Conservation (phyloP, 2,113 vertebrate species). For the Axis porcinus region DNA sequence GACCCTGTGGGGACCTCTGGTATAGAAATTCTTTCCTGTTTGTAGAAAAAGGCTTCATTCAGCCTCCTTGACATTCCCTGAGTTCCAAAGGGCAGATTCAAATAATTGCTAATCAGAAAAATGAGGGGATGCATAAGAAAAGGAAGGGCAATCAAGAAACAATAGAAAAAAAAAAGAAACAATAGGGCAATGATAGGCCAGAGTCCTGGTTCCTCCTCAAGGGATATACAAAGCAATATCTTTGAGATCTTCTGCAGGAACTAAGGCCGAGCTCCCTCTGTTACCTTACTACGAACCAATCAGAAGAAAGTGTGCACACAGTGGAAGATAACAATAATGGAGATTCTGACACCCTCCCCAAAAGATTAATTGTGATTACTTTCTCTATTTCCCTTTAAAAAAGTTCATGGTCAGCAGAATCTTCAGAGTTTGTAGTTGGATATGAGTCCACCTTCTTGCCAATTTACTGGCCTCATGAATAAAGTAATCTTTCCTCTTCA, state of each 20-base stretch:
- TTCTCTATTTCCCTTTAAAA: neutral
- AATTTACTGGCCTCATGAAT: neutral
- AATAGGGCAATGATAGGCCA: neutral
- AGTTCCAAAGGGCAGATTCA: neutral
- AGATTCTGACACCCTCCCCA: neutral
- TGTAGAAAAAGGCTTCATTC: neutral
- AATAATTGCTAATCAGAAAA: neutral
- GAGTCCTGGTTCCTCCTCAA: neutral
- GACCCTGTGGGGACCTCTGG: neutral
- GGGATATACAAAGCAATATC: neutral
- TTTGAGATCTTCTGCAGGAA: neutral
- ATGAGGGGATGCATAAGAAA: neutral
- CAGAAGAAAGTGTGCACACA: neutral
- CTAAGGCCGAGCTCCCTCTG: neutral
- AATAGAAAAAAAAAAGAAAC: neutral
- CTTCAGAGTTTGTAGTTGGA: neutral
- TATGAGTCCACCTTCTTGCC: neutral
- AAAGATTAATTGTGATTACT: neutral
- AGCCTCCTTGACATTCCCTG: neutral
- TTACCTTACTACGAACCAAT: neutral
- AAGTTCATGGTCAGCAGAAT: neutral
- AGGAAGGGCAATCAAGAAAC: neutral
- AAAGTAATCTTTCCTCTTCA: neutral
- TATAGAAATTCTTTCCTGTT: neutral
- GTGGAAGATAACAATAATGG: neutral